Base-by-base conservation (phyloP, 2,888 invertebrate genomes). In the Leptarthrus brevirostris region DNA sequence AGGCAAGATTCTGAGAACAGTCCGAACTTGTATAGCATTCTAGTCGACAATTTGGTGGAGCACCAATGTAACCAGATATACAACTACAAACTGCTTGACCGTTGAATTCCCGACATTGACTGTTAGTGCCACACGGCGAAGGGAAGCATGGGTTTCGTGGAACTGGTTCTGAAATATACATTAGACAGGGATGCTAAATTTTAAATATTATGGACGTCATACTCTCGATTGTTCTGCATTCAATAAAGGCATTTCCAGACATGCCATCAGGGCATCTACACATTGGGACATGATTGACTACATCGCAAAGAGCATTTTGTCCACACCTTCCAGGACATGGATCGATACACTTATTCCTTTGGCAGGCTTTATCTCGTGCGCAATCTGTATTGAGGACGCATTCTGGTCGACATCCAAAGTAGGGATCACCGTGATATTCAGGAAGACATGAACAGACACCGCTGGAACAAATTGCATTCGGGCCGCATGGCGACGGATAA, bases 251-350 rank as follows among this genome's bases (percentile, higher is more conserved):
- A 83, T 92, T 92, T 78, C 93, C 93, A 20, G 89, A 88, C 81
- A 89, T 91, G 75, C 90, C 89, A 18, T 88, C 87, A 6, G 90
- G 88, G 79, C 92, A 92, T 72, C 88, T 88, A 78, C 89, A 89
- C 80, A 88, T 86, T 26, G 89, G 87, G 54, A 89, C 86, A 76
- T 89, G 94, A 80, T 94, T 93, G 71, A 92, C 89, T 14, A 93
- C 92, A 79, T 91, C 90, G 81, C 95, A 95, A 73, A 90, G 87
- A 1, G 94, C 92, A 81, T 90, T 91, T 69, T 88, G 85, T 8
- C 93, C 95, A 81, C 95, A 95, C 79, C 91, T 91, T 76, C 92
- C 92, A n/a, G 90, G 89, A 79, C 95, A 95, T 3, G 95, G 95
- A 84, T 95, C 90, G n/a, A 88, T 85, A 81, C 96, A 96, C 85